phyloP scores from a whole-genome alignment of 2,888 invertebrate species.

The Mythimna lalbum region DNA sequence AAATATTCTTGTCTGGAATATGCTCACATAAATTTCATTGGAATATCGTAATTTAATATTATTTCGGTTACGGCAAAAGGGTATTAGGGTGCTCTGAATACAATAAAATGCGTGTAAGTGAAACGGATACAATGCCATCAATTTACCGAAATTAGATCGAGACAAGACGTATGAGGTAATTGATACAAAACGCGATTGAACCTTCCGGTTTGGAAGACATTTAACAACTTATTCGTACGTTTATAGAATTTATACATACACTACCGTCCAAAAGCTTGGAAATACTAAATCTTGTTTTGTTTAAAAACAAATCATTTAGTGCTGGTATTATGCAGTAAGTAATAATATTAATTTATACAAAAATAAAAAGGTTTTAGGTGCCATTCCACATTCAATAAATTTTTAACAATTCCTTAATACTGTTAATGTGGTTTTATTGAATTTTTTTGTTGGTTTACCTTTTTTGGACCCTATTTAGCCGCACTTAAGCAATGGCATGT shows the following conservation, averaged over 20 bases:
- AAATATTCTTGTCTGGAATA: conserved; percentile 13
- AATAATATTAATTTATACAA: too few species aligned
- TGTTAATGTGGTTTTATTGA: too few species aligned
- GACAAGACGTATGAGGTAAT: conserved; percentile 44
- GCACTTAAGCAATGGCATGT: too few species aligned
- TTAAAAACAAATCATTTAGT: too few species aligned
- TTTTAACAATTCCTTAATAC: too few species aligned
- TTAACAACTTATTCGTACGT: not conserved
- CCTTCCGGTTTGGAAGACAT: conserved; percentile 4
- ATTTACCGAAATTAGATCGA: conserved; percentile 47
- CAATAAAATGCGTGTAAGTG: conserved; percentile 50
- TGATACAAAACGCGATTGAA: conserved; percentile 39
- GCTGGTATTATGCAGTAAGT: too few species aligned
- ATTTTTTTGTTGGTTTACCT: too few species aligned
- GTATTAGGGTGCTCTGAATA: conserved; percentile 42
- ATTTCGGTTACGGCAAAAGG: conserved; percentile 31
- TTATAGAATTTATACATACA: conserved; percentile 8
- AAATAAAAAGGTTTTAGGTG: too few species aligned
- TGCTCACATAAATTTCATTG: conserved; percentile 19
- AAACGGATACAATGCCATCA: conserved; percentile 55
- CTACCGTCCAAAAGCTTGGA: too few species aligned
- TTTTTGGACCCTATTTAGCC: too few species aligned
- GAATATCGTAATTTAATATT: conserved; percentile 48
- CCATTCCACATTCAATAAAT: too few species aligned
- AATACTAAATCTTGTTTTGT: too few species aligned